phyloP scores from a whole-genome alignment of 2,113 vertebrate species.

The Cygnus buccinator region DNA sequence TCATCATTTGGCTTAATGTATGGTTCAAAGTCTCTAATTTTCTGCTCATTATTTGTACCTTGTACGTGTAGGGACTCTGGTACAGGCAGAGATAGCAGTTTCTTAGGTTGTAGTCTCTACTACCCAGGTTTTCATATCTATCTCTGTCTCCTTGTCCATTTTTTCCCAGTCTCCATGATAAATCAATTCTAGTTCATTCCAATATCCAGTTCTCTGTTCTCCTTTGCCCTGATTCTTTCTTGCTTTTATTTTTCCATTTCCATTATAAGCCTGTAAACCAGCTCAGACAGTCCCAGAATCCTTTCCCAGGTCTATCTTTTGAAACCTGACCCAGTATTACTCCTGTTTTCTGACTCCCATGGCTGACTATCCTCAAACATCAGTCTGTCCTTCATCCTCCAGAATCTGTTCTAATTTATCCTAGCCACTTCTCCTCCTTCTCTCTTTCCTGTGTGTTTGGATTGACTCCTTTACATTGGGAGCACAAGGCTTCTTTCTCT shows the following conservation, averaged over 20 bases:
- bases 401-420: background rate
- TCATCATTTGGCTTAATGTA: background rate
- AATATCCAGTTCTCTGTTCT: background rate
- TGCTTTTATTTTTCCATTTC: background rate
- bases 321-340: background rate
- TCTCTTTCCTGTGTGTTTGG: background rate
- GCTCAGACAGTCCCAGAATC: background rate
- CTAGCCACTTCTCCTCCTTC: background rate
- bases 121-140: background rate
- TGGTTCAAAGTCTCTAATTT: background rate
- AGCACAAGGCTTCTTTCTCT: background rate
- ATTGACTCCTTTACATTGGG: background rate
- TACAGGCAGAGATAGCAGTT: background rate
- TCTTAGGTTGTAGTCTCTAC: background rate
- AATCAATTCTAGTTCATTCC: background rate
- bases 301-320: background rate
- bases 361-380: background rate
- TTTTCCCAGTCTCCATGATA: background rate
- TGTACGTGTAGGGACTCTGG: background rate
- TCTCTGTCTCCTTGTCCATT: background rate
- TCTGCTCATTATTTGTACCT: background rate
- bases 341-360: background rate
- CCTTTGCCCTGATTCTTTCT: background rate
- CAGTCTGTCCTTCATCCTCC: background rate
- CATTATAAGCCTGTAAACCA: background rate